A percentile compares a stretch with the other conserved stretches of the same genome.
phyloP scores from a whole-genome alignment of 2,113 vertebrate species.

The Ibidorhyncha struthersii region DNA sequence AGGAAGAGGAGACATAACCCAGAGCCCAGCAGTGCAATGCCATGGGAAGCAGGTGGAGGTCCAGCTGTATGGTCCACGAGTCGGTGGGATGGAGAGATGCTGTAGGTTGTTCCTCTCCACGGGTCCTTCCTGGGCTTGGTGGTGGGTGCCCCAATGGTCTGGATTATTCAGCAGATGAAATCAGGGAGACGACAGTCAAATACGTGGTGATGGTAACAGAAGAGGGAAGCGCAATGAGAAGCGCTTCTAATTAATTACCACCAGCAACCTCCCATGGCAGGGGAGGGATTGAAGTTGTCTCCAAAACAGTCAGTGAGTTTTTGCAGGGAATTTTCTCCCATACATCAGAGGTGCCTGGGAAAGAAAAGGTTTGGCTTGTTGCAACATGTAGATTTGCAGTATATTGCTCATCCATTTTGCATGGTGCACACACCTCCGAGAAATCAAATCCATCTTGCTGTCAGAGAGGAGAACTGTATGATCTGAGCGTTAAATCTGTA shows the following conservation, averaged over 20 bases:
- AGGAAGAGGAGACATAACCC: background rate
- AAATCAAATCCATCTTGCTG: background rate
- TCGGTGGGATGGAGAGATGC: background rate
- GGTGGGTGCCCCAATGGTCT: no score
- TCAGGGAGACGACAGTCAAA: fast-evolving
- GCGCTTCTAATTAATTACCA: no score
- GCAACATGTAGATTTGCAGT: background rate
- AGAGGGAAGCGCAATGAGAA: background rate
- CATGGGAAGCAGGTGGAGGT: background rate
- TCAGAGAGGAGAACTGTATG: background rate
- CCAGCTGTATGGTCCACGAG: fast-evolving
- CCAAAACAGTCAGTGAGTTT: fast-evolving
- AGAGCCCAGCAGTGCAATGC: background rate
- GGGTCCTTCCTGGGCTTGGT: background rate
- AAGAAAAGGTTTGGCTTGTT: background rate
- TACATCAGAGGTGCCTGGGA: fast-evolving
- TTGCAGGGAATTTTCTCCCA: background rate
- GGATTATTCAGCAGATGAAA: no score
- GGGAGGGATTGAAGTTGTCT: fast-evolving
- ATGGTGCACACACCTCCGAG: background rate
- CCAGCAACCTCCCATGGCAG: fast-evolving
- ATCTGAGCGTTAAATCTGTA: fast-evolving
- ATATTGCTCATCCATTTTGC: background rate
- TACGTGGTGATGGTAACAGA: fast-evolving
- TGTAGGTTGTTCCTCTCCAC: fast-evolving